Base-by-base conservation (phyloP, 2,113 vertebrate species). In the Hyperoodon ampullatus region DNA sequence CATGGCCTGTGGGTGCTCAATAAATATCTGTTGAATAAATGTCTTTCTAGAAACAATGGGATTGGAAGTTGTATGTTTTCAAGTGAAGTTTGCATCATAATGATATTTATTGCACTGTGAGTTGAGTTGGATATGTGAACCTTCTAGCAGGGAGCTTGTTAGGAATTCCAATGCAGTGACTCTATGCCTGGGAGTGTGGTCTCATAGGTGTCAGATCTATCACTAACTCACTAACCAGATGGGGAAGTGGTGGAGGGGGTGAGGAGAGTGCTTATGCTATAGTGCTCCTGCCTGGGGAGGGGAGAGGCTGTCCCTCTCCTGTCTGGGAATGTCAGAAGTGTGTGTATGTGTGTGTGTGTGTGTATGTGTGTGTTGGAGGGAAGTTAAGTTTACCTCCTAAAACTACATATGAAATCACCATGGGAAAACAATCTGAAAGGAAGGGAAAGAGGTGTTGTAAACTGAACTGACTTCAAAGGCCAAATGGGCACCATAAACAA, bases 261-360 rank as follows among this genome's bases (percentile, higher is more conserved):
- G 26, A 42, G 18, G n/a, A 28, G 6, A 21, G 3, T 18, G 26
- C 13, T 30, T 1, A 3, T 6, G 15, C 28, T 28, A 0, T 18
- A 53, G 24, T 61, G 72, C 12, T 55, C 15, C 47, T 44, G 8
- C 28, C 10, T 3, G 55, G 6, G 13, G 7, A 80, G 68, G 8
- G 55, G 15, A 28, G 12, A 61, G 39, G 8, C 61, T 10, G 44
- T 39, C 19, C 26, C 12, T 66, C 2, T 16, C 66, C 39, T 61
- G 0, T 55, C 8, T 61, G 70, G 19, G 33, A 86, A 78, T n/a
- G 26, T 58, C 68, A 35, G 35, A 55, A 21, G 12, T 33, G 26
- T 55, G 13, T 47, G 47, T 30, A 18, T 42, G 18, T 39, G 11
- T 39, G 39, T 33, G 53, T 39, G 24, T 19, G 53, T 55, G 53